These are phyloP conservation scores for Cygnus buccinator DNA, from an alignment of 2,113 vertebrate species.

Conservation along the genomic window DNA sequence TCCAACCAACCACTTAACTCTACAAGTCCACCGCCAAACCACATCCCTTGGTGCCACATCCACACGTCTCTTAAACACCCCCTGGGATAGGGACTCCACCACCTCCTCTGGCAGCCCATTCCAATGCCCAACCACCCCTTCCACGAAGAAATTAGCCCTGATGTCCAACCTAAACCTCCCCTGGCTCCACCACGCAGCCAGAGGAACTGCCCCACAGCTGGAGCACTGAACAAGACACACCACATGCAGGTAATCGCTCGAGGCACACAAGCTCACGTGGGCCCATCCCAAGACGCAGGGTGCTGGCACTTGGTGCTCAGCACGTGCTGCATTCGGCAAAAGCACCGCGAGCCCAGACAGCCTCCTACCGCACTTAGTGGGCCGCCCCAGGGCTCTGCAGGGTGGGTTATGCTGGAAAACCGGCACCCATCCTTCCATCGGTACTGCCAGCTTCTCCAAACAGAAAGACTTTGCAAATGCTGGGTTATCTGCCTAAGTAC, in stretches of 20 bases:
- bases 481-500: background rate
- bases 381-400: background rate
- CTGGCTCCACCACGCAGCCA: background rate
- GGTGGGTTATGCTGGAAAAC: background rate
- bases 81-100: background rate
- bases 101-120: background rate
- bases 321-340: background rate
- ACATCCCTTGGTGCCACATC: no score
- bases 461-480: background rate
- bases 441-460: background rate
- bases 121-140: no score
- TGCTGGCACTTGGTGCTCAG: background rate
- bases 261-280: background rate
- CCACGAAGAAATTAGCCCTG: background rate
- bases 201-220: background rate
- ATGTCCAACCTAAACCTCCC: background rate
- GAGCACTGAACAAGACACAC: background rate
- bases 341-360: background rate
- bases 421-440: background rate
- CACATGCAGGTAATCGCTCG: background rate
- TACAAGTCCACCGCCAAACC: no score
- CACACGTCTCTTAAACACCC: background rate
- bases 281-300: fast-evolving
- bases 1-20: no score
- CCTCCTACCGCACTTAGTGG: background rate